A percentile compares a stretch with the other conserved stretches of the same genome.
phyloP scores from a whole-genome alignment of 1,140 invertebrate species.

The Leptinotarsa texana region DNA sequence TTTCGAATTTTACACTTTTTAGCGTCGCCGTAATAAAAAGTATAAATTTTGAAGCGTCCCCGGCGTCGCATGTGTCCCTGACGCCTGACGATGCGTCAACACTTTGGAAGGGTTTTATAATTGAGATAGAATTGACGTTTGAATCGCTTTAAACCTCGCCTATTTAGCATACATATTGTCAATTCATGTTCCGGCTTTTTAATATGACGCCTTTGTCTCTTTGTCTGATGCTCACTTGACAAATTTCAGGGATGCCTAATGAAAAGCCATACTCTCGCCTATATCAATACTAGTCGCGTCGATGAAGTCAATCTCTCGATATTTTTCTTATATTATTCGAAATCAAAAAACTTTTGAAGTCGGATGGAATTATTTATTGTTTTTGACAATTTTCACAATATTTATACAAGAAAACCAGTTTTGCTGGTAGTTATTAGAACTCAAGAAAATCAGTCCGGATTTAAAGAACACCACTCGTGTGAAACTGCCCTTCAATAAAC shows the following conservation, averaged over 20 bases:
- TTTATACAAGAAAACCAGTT: no score
- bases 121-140: constrained; percentile 45
- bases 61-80: constrained; percentile 33
- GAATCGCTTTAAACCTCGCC: constrained; percentile 37
- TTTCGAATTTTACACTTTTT: constrained; percentile 48
- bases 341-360: no score
- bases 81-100: constrained; percentile 31
- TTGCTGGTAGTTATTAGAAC: no score
- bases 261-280: not conserved
- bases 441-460: no score
- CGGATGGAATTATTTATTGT: no score
- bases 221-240: constrained; percentile 32
- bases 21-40: constrained; percentile 37
- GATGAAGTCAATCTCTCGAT: no score
- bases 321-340: no score
- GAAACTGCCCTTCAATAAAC: no score
- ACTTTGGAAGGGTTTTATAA: constrained; percentile 47
- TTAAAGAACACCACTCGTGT: no score
- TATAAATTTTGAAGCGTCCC: constrained; percentile 37
- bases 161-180: constrained; percentile 49
- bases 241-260: constrained; percentile 20
- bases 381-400: no score
- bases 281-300: not conserved
- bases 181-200: constrained; percentile 44
- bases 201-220: constrained; percentile 39